Evolutionary conservation across 2,797 vertebrate species (phyloP), one percentile per base, ranked within the genome.

Genomic region (Hapalemur alaotrensis): DNA sequence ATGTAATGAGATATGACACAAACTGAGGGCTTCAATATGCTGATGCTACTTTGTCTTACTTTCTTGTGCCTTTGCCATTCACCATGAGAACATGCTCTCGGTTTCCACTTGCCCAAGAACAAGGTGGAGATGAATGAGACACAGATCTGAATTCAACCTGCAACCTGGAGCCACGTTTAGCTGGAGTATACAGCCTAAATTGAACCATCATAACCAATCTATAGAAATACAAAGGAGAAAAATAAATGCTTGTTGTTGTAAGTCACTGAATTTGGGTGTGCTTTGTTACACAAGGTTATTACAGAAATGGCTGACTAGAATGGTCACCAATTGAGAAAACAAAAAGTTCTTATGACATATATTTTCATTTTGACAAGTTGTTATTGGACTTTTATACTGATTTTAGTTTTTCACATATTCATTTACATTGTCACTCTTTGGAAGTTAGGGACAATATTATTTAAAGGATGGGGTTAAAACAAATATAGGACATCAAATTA

Each of bases 401-500:
- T 94, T 83, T 81, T 93, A 84, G 32, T 73, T 91, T 96, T 93
- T 86, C 41, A 54, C 35, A 9, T 7, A 35, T 79, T 82, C 46
- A 28, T 43, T 20, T 79, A 52, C 32, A 72, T 32, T 87, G 5
- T 22, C 73, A 85, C 5, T 59, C 50, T 95, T 88, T 87, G 35
- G 25, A 80, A 97, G 35, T 63, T 59, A 88, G 13, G 5, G 41
- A 61, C 22, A 69, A 30, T 69, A 43, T 85, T 84, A 25, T 72
- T 90, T 89, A 35, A 87, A 96, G 15, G 41, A 10, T 59, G 4
- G 14, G 17, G 15, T 38, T 92, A 73, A 59, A 73, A 93, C 6
- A 90, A 87, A 78, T 61, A 48, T 5, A 75, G 32, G 43, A 6
- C 9, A 63, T 87, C 12, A 86, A 75, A 57, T 87, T 28, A 87